Evolutionary conservation across 2,888 invertebrate genomes (phyloP), one percentile per base, ranked within the genome.

Genomic region (Drosophila anomelani): DNA sequence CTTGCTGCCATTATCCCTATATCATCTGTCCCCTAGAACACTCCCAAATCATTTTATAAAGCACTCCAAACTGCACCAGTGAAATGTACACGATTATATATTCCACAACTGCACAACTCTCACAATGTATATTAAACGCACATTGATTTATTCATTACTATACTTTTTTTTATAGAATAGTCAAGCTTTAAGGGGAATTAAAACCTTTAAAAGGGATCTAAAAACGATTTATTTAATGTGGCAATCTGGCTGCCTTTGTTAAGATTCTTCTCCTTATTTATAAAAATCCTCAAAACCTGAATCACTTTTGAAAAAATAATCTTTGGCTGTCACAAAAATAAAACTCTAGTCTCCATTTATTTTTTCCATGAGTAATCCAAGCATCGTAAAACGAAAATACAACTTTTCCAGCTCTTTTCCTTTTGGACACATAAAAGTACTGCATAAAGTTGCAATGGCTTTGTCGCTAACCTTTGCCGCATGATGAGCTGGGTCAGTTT

Each of bases 401-500:
- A 23, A 38, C 23, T 58, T 23, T 46, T 47, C 12, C n/a, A 23
- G 54, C 47, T n/a, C 57, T 32, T n/a, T 10, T 32, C 20, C n/a
- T 34, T 12, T 47, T 47, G 32, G 20, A 12, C 41, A 36, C 49
- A 64, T 61, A 43, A 36, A 64, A 34, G 26, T 49, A 26, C 67
- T 64, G 64, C 66, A 36, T 47, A 63, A 67, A 64, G 47, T 64
- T 41, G 54, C 26, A 47, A 41, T 46, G 53, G 64, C 54, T 70
- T 55, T 55, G 51, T 44, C 56, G 39, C 44, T 53, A 53, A 63
- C 72, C 62, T 72, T 62, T 75, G 62, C 43, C 51, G 62, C 74
- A 60, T 58, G 72, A 58, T 63, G 72, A 49, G 72, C 53, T 43
- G 46, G 72, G 72, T 59, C 60, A 64, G 62, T 76, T 75, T 75